Conservation (phyloP, 2,888 invertebrate genomes). For the Lithosia quadra region DNA sequence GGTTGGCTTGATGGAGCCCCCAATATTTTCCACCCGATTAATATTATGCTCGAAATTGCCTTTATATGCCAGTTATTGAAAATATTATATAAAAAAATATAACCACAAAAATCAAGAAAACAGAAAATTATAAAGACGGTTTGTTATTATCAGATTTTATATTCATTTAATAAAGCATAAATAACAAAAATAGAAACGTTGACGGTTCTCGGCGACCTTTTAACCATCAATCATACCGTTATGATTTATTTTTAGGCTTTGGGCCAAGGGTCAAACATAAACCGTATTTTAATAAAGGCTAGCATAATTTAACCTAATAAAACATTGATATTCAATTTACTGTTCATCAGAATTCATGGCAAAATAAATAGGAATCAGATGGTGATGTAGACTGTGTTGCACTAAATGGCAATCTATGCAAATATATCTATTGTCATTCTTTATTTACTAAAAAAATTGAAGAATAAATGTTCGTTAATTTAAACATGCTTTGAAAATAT, state of each 20-base stretch:
- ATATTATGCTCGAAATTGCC: no score
- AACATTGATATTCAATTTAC: constrained; percentile 38
- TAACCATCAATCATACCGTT: constrained; percentile 39
- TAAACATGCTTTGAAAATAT: not conserved
- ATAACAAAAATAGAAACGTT: constrained; percentile 31
- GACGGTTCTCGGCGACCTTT: constrained; percentile 30
- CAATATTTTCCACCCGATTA: no score
- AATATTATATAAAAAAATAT: not conserved
- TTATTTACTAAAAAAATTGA: not conserved
- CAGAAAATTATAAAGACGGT: not conserved
- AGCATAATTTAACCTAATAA: constrained; percentile 22
- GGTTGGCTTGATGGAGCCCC: not conserved
- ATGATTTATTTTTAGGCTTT: constrained; percentile 21
- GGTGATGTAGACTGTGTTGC: not conserved
- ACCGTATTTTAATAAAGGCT: constrained; percentile 22
- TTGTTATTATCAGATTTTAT: constrained; percentile 2
- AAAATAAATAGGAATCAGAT: not conserved
- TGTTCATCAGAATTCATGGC: constrained; percentile 18
- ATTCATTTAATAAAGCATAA: constrained; percentile 2
- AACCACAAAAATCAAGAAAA: not conserved
- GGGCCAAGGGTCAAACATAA: constrained; percentile 32
- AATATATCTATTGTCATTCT: not conserved
- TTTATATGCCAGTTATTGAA: no score
- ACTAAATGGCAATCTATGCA: not conserved
- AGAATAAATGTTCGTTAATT: not conserved